Percentiles rank a stretch among this genome's conserved stretches.
Conservation (phyloP, 1,140 invertebrate genomes). For the Bombus impatiens region DNA sequence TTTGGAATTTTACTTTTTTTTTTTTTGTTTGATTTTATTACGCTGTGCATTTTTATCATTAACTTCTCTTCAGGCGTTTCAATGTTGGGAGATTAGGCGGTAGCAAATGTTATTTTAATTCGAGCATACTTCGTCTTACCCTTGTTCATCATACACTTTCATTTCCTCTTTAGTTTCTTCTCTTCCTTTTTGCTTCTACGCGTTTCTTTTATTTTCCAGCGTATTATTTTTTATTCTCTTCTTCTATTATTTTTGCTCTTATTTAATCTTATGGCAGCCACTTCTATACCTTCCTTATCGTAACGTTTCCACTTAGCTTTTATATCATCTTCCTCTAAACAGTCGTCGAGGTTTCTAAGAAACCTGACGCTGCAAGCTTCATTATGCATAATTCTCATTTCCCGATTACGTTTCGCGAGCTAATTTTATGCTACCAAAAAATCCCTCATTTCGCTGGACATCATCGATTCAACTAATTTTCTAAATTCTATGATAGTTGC, state of each 20-base stretch:
- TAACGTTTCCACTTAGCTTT: neutral
- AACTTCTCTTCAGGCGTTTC: neutral
- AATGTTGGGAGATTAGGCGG: neutral
- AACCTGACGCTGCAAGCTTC: too few relatives aligned
- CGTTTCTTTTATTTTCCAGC: neutral
- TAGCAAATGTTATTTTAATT: constrained; percentile 1
- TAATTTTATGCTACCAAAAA: neutral
- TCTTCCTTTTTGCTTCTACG: neutral
- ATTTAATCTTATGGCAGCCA: neutral
- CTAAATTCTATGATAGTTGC: neutral
- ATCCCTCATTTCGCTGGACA: too few relatives aligned
- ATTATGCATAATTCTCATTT: too few relatives aligned
- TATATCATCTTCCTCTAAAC: too few relatives aligned
- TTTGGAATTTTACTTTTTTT: neutral
- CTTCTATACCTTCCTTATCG: neutral
- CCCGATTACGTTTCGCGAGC: too few relatives aligned
- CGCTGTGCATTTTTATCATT: neutral
- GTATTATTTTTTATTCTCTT: neutral
- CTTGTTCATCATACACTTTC: neutral
- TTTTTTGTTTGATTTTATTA: neutral
- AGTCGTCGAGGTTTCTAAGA: too few relatives aligned
- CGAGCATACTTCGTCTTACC: neutral
- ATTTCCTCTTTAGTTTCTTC: neutral
- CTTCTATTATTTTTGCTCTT: neutral
- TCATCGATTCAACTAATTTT: neutral